Evolutionary conservation across 1,140 invertebrate genomes (phyloP).

Genomic region (Antheraea mylitta): DNA sequence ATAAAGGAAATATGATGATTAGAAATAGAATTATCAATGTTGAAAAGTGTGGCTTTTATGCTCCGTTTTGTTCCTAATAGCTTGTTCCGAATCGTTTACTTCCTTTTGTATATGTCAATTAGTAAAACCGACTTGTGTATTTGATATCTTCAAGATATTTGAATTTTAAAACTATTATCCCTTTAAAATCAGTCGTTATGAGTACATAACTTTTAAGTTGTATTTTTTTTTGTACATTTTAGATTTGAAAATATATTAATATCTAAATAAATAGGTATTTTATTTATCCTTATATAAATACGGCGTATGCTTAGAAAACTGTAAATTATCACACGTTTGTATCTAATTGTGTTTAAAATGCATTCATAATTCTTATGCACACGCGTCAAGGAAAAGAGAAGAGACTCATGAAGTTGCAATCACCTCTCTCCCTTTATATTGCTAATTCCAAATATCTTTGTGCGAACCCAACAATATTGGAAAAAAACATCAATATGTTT

Average conservation of each 20-base stretch:
- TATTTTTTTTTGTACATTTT: conserved; percentile 79
- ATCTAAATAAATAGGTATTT: conserved; percentile 68
- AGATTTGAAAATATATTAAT: conserved; percentile 78
- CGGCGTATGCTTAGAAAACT: too few species aligned
- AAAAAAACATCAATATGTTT: too few species aligned
- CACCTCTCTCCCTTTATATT: too few species aligned
- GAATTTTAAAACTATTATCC: conserved; percentile 59
- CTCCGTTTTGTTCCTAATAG: conserved; percentile 68
- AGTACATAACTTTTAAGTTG: conserved; percentile 77
- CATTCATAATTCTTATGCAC: too few species aligned
- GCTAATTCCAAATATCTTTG: too few species aligned
- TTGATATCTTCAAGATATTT: conserved; percentile 49
- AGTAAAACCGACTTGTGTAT: conserved; percentile 44
- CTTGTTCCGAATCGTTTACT: conserved; percentile 51
- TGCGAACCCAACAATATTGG: too few species aligned
- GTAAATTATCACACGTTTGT: too few species aligned
- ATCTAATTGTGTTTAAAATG: too few species aligned
- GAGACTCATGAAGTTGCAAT: too few species aligned
- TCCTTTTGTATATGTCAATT: conserved; percentile 61
- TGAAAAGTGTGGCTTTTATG: conserved; percentile 45
- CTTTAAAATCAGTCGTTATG: conserved; percentile 66
- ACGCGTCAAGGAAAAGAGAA: too few species aligned
- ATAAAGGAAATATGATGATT: conserved; percentile 20
- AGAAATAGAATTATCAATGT: conserved; percentile 26
- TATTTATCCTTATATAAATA: conserved; percentile 25